Evolutionary conservation across 2,888 invertebrate genomes (phyloP), one percentile per base, ranked within the genome.

Genomic region (Lasius fuliginosus): DNA sequence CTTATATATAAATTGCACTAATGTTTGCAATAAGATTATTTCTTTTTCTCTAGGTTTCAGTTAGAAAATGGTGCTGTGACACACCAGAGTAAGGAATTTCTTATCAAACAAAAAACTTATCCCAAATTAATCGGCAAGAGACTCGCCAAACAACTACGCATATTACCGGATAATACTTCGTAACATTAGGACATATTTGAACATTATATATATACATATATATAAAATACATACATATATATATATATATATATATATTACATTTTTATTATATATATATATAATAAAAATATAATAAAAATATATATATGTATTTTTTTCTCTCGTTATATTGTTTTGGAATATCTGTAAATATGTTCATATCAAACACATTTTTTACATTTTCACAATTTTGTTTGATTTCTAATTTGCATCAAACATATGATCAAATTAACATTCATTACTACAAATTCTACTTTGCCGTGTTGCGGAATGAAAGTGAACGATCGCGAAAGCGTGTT

Each of bases 11-110:
- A 56, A 18, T 56, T 56, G 9, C 1, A 23, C 6, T 27, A n/a
- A 60, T 5, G n/a, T 36, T 49, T 79, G 9, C 12, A 71, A 23
- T 56, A 12, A 81, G 53, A 36, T 1, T 60, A 27, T 68, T 69
- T n/a, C 46, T 36, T 5, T 36, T 73, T 77, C 1, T 77, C 3
- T 40, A 94, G 94, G 82, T 98, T 97, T 95, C 99, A 99, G 94
- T 95, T 99, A 84, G 96, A 97, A 89, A 98, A 99, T 95, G 99
- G 99, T 15, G 99, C 99, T 49, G 98, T 98, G 0, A 97, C 97
- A 60, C 99, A 99, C 95, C 98, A 99, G 92, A 99, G 98, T 90
- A 99, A 98, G 95, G 98, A 99, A 94, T 98, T 97, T 95, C 96
- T 98, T 89, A 97, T 98, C 79, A 97, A 97, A 95, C 97, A 97